Evolutionary conservation across 2,113 vertebrate genomes (phyloP).

Genomic region (Rostratula benghalensis): DNA sequence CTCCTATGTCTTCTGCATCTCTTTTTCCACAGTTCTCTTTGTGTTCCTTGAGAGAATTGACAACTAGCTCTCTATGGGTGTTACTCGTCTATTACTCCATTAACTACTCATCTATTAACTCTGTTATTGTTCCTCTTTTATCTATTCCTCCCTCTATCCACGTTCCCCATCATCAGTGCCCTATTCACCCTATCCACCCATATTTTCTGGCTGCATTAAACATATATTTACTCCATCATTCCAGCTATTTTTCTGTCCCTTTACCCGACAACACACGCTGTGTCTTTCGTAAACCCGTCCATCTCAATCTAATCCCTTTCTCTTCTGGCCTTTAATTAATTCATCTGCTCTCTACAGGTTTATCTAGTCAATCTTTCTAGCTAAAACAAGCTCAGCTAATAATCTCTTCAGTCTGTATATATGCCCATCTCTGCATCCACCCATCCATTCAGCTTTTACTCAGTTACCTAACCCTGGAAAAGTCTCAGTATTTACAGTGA

Average conservation of each 20-base stretch:
- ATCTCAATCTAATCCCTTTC: neutral
- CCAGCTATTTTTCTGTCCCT: neutral
- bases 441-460: neutral
- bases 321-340: neutral
- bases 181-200: neutral
- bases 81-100: neutral
- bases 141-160: neutral
- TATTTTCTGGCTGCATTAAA: neutral
- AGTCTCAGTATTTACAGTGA: neutral
- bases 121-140: neutral
- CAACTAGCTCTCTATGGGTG: neutral
- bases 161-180: neutral
- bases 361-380: neutral
- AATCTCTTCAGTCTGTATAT: neutral
- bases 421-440: neutral
- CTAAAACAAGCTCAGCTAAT: neutral
- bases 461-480: neutral
- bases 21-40: neutral
- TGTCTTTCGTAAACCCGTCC: neutral
- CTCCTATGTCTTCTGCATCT: neutral
- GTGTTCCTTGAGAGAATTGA: neutral
- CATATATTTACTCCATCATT: neutral
- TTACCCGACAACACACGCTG: neutral
- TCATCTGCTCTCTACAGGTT: neutral
- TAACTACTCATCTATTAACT: conserved; percentile 10